Evolutionary conservation across 92 coral and sea anemone species (phyloP).

Genomic region (Actinernus sp.): DNA sequence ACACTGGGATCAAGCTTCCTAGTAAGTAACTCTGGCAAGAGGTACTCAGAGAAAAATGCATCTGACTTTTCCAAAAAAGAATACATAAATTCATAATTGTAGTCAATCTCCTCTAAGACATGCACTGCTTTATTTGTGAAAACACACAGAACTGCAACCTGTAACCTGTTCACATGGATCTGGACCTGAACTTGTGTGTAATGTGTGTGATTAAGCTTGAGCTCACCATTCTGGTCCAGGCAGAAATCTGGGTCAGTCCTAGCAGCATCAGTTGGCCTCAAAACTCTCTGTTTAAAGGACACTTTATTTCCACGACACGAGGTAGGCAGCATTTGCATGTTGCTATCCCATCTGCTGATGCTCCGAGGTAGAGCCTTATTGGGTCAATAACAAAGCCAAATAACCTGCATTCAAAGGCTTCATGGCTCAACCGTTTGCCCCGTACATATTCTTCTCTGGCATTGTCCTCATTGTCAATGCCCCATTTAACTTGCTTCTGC

Average conservation of each 20-base stretch:
- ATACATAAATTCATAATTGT: constrained; percentile 8
- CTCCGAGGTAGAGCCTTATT: constrained; percentile 19
- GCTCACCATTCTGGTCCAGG: constrained; percentile 20
- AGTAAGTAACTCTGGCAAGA: constrained; percentile 37
- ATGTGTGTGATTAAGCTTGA: constrained; percentile 27
- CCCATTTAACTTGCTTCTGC: neutral
- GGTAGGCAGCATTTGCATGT: constrained; percentile 26
- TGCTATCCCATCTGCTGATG: constrained; percentile 22
- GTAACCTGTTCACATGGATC: constrained; percentile 27
- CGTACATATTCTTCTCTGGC: neutral
- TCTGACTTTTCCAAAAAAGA: constrained; percentile 1
- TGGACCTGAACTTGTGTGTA: constrained; percentile 68
- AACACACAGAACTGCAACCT: constrained; percentile 2
- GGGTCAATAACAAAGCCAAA: constrained; percentile 26
- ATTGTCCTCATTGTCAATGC: constrained; percentile 27
- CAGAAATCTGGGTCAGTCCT: constrained; percentile 32
- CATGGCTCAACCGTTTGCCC: too few relatives aligned
- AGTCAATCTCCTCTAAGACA: constrained; percentile 15
- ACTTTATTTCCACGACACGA: constrained; percentile 18
- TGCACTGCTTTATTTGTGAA: constrained; percentile 20
- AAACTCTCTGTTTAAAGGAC: constrained; percentile 24
- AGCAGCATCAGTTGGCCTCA: constrained; percentile 9
- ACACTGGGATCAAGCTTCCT: constrained; percentile 6
- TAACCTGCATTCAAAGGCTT: constrained; percentile 4
- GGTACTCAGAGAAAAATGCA: constrained; percentile 6